phyloP scores from a whole-genome alignment of 2,113 vertebrate species.

The Lepus europaeus region DNA sequence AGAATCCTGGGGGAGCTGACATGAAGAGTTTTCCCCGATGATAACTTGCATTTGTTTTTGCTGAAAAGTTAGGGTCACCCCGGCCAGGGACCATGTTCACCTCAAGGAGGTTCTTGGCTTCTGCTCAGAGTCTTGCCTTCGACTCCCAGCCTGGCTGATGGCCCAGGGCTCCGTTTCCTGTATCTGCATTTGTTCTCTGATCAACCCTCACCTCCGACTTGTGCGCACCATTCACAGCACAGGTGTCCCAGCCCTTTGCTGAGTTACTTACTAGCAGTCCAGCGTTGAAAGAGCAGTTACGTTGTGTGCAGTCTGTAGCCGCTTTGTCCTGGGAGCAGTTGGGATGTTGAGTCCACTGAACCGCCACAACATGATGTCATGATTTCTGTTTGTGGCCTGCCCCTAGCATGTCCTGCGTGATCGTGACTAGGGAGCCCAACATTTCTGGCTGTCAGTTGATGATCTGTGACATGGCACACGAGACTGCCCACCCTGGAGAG shows the following conservation, averaged over 20 bases:
- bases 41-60: conserved; percentile 41
- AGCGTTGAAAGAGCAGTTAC: background rate
- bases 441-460: background rate
- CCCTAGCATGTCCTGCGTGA: background rate
- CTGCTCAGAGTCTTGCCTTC: background rate
- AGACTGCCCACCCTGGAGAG: background rate
- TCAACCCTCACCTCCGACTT: background rate
- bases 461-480: background rate
- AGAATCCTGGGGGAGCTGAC: background rate
- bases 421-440: background rate
- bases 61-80: background rate
- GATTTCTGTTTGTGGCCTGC: background rate
- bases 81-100: background rate
- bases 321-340: background rate
- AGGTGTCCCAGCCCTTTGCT: background rate
- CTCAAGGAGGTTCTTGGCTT: background rate
- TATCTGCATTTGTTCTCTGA: background rate
- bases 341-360: background rate
- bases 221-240: background rate
- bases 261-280: background rate
- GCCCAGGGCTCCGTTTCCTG: background rate
- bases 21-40: background rate
- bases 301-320: background rate
- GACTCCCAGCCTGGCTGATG: no score
- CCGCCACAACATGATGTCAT: background rate